phyloP scores from a whole-genome alignment of 2,888 invertebrate genomes.

The Eupithecia exiguata region DNA sequence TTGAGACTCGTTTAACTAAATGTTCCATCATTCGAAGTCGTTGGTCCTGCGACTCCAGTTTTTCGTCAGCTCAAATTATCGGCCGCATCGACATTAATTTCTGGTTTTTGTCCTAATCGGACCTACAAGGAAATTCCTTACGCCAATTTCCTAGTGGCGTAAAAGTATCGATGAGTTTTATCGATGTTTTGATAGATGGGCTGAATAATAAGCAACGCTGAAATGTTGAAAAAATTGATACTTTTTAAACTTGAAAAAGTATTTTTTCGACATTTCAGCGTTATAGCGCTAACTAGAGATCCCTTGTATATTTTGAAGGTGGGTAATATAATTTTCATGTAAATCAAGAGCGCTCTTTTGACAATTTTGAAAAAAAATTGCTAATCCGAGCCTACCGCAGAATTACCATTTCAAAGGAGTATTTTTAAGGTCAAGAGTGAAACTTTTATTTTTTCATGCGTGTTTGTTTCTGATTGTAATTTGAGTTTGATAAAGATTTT shows the following conservation, averaged over 20 bases:
- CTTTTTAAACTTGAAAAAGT: no score
- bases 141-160: background rate
- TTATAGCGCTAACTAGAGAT: background rate
- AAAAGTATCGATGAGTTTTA: constrained; percentile 10
- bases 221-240: no score
- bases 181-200: constrained; percentile 1
- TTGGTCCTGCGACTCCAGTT: constrained; percentile 9
- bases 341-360: constrained; percentile 14
- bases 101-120: constrained; percentile 20
- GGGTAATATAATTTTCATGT: constrained; percentile 9
- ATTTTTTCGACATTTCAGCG: no score
- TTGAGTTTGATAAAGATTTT: background rate
- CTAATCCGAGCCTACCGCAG: constrained; percentile 33
- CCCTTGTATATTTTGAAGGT: background rate
- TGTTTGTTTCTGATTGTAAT: background rate
- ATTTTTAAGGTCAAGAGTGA: background rate
- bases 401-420: constrained; percentile 46
- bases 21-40: background rate
- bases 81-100: constrained; percentile 1
- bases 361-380: constrained; percentile 38
- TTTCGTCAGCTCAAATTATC: constrained; percentile 14
- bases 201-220: background rate
- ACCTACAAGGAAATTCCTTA: background rate
- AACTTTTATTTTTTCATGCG: constrained; percentile 3
- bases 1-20: background rate